Percentiles rank a stretch among this genome's conserved stretches.
Evolutionary conservation across 1,140 invertebrate species (phyloP).

Genomic region (Drosophila fuyamai): DNA sequence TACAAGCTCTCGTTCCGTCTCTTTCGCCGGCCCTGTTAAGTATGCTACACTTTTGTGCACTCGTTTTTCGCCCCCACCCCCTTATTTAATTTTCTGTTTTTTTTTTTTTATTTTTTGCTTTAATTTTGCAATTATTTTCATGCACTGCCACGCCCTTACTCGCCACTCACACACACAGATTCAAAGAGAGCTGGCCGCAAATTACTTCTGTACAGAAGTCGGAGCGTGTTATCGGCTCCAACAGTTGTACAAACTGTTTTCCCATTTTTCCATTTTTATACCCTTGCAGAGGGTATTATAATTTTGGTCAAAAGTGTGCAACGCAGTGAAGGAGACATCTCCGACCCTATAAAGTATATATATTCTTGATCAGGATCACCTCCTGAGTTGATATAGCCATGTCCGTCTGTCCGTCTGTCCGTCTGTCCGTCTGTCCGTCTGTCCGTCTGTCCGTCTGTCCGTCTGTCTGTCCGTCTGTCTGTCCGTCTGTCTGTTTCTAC

Average conservation of each 20-base stretch:
- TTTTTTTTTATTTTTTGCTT: conserved; percentile 20
- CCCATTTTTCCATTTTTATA: neutral
- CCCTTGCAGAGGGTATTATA: too few relatives aligned
- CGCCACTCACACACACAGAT: conserved; percentile 11
- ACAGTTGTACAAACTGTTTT: conserved; percentile 71
- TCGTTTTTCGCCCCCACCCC: neutral
- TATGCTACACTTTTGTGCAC: conserved; percentile 64
- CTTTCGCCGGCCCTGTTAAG: conserved; percentile 31
- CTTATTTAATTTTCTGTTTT: neutral
- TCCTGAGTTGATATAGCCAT: too few relatives aligned
- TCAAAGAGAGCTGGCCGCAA: conserved; percentile 43
- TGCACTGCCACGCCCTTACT: conserved; percentile 46
- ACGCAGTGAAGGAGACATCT: too few relatives aligned
- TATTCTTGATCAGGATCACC: too few relatives aligned
- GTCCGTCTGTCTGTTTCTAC: too few relatives aligned
- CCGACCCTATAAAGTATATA: too few relatives aligned
- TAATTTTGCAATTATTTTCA: conserved; percentile 78
- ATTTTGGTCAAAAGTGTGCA: too few relatives aligned
- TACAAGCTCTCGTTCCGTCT: neutral
- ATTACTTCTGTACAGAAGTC: conserved; percentile 76
- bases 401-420: too few relatives aligned
- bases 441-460: too few relatives aligned
- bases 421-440: too few relatives aligned
- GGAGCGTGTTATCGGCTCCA: conserved; percentile 73
- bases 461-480: too few relatives aligned